These are phyloP conservation scores for Dasypolia templi DNA, from an alignment of 2,888 invertebrate genomes.

Conservation along the genomic window DNA sequence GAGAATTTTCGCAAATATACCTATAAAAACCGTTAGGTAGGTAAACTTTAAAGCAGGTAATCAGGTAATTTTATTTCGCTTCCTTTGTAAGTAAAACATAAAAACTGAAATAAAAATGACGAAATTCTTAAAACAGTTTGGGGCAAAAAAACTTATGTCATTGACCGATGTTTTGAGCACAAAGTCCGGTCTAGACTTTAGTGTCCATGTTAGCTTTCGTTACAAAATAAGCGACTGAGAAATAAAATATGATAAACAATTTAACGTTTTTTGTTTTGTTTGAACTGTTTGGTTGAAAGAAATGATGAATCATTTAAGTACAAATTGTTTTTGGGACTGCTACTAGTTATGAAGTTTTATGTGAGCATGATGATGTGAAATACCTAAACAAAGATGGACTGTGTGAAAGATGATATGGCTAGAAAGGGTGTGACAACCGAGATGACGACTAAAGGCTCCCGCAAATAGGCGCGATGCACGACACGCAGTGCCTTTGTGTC, in stretches of 20 bases:
- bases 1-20: conserved; percentile 25
- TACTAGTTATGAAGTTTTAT: no score
- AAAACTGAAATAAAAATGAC: conserved; percentile 32
- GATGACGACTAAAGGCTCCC: no score
- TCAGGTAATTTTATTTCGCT: background rate
- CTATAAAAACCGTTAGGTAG: conserved; percentile 12
- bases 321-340: no score
- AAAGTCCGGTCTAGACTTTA: conserved; percentile 28
- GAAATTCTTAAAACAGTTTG: conserved; percentile 19
- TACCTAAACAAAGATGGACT: no score
- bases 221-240: background rate
- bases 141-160: conserved; percentile 45
- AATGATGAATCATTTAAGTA: no score
- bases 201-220: conserved; percentile 30
- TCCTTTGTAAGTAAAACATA: background rate
- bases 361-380: no score
- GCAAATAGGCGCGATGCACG: no score
- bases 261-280: background rate
- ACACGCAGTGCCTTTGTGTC: no score
- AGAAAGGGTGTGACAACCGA: no score
- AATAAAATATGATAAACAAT: background rate
- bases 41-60: conserved; percentile 7
- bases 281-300: background rate
- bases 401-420: no score
- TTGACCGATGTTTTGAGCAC: conserved; percentile 24